Base-by-base conservation (phyloP, 2,888 invertebrate species). In the Spisula solida region DNA sequence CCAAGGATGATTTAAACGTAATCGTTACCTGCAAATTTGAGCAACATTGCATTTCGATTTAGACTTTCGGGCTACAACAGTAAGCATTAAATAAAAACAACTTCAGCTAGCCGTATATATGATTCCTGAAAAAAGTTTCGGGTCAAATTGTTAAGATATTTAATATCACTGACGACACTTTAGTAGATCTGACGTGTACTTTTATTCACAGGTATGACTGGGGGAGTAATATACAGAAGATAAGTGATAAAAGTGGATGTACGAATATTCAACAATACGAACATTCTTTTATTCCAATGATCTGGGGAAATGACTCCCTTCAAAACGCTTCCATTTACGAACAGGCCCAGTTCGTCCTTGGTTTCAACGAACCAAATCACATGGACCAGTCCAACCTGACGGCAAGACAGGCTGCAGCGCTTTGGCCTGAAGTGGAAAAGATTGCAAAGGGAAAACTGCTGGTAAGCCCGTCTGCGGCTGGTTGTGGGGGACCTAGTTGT, bases 361-460 rank as follows among this genome's bases (percentile, higher is more conserved):
- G 92, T 2, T 94, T 92, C 85, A 94, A 94, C 78, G 94, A 94
- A 88, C 94, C 94, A 66, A 94, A 94, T 86, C 89, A 90, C 86
- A 78, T 81, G 16, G 80, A 85, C 12, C 93, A 93, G 82, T 86
- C 93, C 47, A 93, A 94, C 82, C 56, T 94, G 78, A 92, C 91
- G 0, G 92, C 94, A 0, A 80, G 88, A 55, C 85, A 90, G 41
- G 94, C 93, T 1, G 94, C 94, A 14, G 34, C 1, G 5, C 86
- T 90, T 20, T 94, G 94, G 94, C 90, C 85, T 10, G 86, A 92
- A 80, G 70, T 94, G 12, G 93, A 94, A 80, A 31, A 83, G n/a
- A 78, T 81, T 60, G 66, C 90, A 18, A 83, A 88, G 14, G 91
- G 92, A 0, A 88, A 86, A 29, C 89, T 91, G 8, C 90, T 94